Base-by-base conservation (phyloP, 1,140 invertebrate species). In the Brachionus calyciflorus region DNA sequence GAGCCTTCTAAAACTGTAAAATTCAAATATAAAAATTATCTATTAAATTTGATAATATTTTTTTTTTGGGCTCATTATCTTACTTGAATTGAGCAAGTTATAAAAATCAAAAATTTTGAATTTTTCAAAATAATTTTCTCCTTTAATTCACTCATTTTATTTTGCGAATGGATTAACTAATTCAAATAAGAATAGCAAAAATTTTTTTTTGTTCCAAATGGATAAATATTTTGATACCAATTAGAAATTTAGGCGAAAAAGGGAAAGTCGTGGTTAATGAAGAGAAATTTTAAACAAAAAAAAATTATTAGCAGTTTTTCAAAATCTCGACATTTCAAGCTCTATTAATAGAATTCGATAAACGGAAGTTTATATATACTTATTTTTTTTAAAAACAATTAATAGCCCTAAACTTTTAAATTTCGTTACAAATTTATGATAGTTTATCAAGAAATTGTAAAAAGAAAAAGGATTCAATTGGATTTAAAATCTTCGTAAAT, bases 401-500 rank as follows among this genome's bases (percentile, higher is more conserved):
- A 60, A 60, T 33, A n/a, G 33, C 14, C 33, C 17, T 60, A 60
- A 60, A 60, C 30, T 60, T 60, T 60, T 17, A 60, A 37, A 60
- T 60, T 60, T 60, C 19, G 19, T n/a, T 37, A n/a, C n/a, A n/a
- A n/a, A n/a, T n/a, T n/a, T n/a, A n/a, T n/a, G n/a, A 33, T 53
- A 33, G 33, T 17, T 60, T 60, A 60, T 40, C 55, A 60, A 60
- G 37, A 60, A 60, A 60, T 60, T 60, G 55, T 19, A 33, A 60
- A n/a, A n/a, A n/a, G n/a, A n/a, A n/a, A n/a, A n/a, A n/a, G n/a
- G 37, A 37, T 19, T 60, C 33, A 37, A 37, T 60, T 60, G 28
- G 33, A 55, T 55, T 55, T 24, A 55, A 60, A 60, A 60, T 60
- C 55, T 60, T 60, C 55, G 37, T 33, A 60, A 60, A 60, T 60